Base-by-base conservation (phyloP, 2,797 vertebrate species). In the Aphelocoma californica region DNA sequence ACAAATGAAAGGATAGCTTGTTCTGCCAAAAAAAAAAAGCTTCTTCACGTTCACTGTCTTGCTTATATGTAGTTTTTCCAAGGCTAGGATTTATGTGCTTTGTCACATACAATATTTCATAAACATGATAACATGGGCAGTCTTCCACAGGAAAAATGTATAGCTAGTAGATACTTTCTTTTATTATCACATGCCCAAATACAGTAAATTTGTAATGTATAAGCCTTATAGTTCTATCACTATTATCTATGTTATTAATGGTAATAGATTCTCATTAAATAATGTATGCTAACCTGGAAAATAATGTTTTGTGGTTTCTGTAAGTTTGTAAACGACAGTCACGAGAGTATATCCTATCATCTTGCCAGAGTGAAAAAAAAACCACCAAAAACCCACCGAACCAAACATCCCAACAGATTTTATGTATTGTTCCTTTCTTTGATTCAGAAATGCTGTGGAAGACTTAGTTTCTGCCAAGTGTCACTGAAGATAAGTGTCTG, bases 1-100 rank as follows among this genome's bases (percentile, higher is more conserved):
- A 93, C 58, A 94, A 94, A 96, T 58, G 40, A 61, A 93, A 79
- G 19, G 14, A 53, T 90, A 81, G 34, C 71, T 93, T 85, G 48
- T 83, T 92, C 62, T 78, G 79, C 92, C 93, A 96, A 71, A 88
- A 90, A 61, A 40, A 54, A 44, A 48, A 53, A 23, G 3, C 24
- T 25, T 45, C 32, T 92, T 81, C 44, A 40, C 26, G 16, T 69
- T 92, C 58, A 75, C 6, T 32, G 26, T 57, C 61, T 93, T 90
- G 31, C 53, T 75, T 86, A 32, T 48, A 69, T 32, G 26, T 62
- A 32, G 38, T 72, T 91, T 95, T 91, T 88, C 62, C 73, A 95
- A 87, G 72, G 40, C 61, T 61, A 86, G 85, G 32, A 65, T 84
- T 96, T 93, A 67, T 47, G 50, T 89, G 38, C 38, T 15, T 89